These are phyloP conservation scores for Delphinus delphis DNA, from an alignment of 2,113 vertebrate genomes.

Conservation along the genomic window DNA sequence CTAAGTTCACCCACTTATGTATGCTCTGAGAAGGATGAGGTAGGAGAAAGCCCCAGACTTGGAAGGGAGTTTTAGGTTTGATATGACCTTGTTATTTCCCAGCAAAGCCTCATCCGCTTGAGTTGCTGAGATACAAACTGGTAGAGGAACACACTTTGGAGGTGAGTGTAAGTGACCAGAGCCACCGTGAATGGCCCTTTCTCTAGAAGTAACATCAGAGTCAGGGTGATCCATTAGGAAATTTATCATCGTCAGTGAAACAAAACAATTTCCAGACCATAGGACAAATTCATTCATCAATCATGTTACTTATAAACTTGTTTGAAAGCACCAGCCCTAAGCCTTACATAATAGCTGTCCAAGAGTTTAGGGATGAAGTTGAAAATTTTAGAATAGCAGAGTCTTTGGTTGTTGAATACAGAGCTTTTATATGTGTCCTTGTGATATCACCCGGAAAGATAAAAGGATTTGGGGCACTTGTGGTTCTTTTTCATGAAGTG, in stretches of 20 bases:
- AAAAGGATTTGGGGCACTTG: constrained; percentile 47
- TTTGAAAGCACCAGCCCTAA: constrained; percentile 55
- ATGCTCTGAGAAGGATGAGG: background rate
- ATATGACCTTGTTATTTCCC: background rate
- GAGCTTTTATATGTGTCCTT: background rate
- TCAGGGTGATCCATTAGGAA: constrained; percentile 23
- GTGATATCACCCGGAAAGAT: constrained; percentile 12
- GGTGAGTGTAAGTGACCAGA: background rate
- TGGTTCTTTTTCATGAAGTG: constrained; percentile 43
- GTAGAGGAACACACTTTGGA: background rate
- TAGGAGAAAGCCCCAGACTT: background rate
- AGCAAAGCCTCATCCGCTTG: background rate
- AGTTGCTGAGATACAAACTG: background rate
- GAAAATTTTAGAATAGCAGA: constrained; percentile 8
- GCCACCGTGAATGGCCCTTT: background rate
- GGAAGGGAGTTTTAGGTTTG: background rate
- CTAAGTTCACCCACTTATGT: background rate
- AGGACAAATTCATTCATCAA: background rate
- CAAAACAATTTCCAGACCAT: constrained; percentile 56
- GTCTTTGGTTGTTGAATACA: constrained; percentile 10
- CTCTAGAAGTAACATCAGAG: background rate
- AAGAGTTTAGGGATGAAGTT: constrained; percentile 20
- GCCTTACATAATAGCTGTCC: constrained; percentile 29
- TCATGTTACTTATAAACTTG: constrained; percentile 41
- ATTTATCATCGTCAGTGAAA: constrained; percentile 24